These are phyloP conservation scores for Epinephelus moara DNA, from an alignment of 2,113 vertebrate genomes.

Conservation along the genomic window DNA sequence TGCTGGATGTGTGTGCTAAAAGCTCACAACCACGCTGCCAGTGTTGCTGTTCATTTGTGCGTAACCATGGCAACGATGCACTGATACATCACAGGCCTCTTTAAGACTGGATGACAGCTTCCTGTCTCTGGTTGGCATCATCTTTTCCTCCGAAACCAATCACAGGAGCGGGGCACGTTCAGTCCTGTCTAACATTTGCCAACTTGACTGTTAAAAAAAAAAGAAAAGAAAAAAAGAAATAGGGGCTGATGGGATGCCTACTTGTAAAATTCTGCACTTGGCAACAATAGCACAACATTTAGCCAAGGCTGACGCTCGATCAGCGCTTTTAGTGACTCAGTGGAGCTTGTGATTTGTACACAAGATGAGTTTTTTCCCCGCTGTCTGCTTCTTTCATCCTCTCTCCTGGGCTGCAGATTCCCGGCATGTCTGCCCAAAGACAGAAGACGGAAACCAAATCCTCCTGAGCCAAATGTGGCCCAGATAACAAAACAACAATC, in stretches of 20 bases:
- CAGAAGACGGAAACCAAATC: constrained; percentile 47
- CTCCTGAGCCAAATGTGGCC: constrained; percentile 59
- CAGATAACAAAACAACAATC: constrained; percentile 58
- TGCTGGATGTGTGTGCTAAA: constrained; percentile 32
- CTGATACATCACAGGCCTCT: constrained; percentile 9
- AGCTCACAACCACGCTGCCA: constrained; percentile 35
- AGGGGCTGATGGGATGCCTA: constrained; percentile 8
- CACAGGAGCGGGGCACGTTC: neutral
- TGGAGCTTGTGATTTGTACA: constrained; percentile 39
- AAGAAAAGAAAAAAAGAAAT: neutral
- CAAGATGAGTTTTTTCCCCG: neutral
- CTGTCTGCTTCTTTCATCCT: constrained; percentile 7
- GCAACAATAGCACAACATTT: constrained; percentile 30
- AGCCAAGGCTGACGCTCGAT: constrained; percentile 27
- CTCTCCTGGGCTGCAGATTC: constrained; percentile 38
- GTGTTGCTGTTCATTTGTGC: constrained; percentile 36
- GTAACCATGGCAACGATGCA: constrained; percentile 47
- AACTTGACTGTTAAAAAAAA: neutral
- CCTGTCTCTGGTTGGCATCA: constrained; percentile 28
- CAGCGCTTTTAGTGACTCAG: constrained; percentile 41
- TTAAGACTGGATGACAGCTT: constrained; percentile 36
- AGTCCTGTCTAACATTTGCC: neutral
- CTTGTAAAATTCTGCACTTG: constrained; percentile 36
- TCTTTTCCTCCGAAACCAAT: neutral
- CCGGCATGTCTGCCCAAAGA: constrained; percentile 45